Evolutionary conservation across 2,888 invertebrate species (phyloP).

Genomic region (Xestia xanthographa): DNA sequence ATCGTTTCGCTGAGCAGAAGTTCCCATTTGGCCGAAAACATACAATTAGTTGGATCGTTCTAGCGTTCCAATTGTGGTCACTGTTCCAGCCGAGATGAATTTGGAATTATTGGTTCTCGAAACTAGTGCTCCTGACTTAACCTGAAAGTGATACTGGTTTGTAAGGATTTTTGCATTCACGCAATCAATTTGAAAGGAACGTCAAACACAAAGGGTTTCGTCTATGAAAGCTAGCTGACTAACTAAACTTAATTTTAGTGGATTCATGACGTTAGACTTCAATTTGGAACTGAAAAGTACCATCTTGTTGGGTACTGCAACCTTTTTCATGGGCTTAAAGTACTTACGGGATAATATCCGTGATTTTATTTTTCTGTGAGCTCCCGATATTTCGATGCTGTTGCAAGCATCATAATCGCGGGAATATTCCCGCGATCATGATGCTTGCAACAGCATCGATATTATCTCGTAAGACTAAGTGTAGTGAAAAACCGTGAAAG

Average conservation of each 20-base stretch:
- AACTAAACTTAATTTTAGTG: background rate
- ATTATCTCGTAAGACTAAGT: too few relatives aligned
- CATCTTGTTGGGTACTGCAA: background rate
- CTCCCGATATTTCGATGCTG: too few relatives aligned
- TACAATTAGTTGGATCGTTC: slow-evolving; percentile 21
- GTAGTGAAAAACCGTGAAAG: too few relatives aligned
- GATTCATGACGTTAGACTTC: too few relatives aligned
- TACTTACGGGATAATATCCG: too few relatives aligned
- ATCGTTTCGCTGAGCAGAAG: background rate
- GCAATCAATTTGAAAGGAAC: background rate
- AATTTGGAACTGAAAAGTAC: background rate
- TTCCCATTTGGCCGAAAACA: slow-evolving; percentile 1
- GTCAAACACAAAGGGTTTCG: background rate
- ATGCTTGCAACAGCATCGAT: too few relatives aligned
- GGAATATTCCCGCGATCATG: too few relatives aligned
- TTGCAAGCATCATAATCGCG: too few relatives aligned
- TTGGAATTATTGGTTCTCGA: slow-evolving; percentile 4
- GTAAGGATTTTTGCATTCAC: background rate
- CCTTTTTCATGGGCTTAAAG: too few relatives aligned
- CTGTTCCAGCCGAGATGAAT: background rate
- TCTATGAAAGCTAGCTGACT: background rate
- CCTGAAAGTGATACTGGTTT: background rate
- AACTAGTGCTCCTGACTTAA: background rate
- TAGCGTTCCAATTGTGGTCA: slow-evolving; percentile 21
- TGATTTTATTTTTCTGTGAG: too few relatives aligned